A percentile compares a stretch with the other conserved stretches of the same genome.
phyloP scores from a whole-genome alignment of 2,113 vertebrate species.

The Callocephalon fimbriatum region DNA sequence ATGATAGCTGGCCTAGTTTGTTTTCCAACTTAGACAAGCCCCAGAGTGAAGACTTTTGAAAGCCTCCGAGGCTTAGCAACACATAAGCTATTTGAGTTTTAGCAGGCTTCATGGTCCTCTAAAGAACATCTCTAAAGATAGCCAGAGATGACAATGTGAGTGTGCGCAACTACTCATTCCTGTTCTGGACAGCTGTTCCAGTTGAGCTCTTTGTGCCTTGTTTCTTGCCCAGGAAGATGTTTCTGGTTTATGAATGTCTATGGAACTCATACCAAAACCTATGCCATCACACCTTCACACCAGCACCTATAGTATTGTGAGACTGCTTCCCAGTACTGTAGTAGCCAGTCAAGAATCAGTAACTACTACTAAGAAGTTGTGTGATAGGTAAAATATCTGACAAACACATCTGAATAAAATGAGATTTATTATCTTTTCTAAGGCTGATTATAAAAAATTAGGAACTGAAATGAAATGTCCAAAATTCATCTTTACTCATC shows the following conservation, averaged over 20 bases:
- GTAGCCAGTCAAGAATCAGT: not conserved
- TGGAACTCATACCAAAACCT: not conserved
- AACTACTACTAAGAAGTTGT: not conserved
- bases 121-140: not conserved
- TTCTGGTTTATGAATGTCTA: not conserved
- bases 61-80: not conserved
- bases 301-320: rapidly evolving
- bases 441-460: not conserved
- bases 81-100: not conserved
- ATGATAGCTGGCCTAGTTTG: not conserved
- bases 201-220: not conserved
- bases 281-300: not conserved
- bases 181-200: not conserved
- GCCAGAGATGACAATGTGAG: not conserved
- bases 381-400: not conserved
- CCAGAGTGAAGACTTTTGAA: not conserved
- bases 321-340: not conserved
- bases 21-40: not conserved
- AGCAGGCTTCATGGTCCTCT: not conserved
- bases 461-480: not conserved
- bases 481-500: not conserved
- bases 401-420: not conserved
- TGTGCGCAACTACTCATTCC: not conserved
- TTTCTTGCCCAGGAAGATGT: not conserved
- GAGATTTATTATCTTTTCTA: not conserved